Evolutionary conservation across 2,888 invertebrate species (phyloP).

Genomic region (Andrena haemorrhoa): DNA sequence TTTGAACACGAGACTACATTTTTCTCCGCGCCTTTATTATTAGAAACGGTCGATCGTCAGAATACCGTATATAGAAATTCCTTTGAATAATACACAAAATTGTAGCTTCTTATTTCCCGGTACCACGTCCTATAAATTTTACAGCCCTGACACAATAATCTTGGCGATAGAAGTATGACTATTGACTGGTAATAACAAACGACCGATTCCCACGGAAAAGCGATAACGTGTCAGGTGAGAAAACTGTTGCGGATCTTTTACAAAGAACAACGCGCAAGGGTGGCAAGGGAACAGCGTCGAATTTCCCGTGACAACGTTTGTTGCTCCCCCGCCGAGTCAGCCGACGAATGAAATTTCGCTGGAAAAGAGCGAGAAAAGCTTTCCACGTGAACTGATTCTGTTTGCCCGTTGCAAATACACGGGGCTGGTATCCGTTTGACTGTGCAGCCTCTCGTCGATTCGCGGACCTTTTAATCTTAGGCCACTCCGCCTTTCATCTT

Average conservation of each 20-base stretch:
- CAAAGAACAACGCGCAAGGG: slow-evolving; percentile 10
- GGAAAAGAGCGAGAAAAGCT: slow-evolving; percentile 31
- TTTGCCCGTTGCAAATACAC: slow-evolving; percentile 39
- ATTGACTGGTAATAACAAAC: slow-evolving; percentile 28
- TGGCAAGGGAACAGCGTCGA: not conserved
- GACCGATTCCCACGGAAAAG: slow-evolving; percentile 6
- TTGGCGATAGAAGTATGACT: slow-evolving; percentile 20
- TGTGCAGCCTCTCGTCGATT: slow-evolving; percentile 22
- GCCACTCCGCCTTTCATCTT: slow-evolving; percentile 24
- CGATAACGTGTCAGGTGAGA: slow-evolving; percentile 14
- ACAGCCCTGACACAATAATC: not conserved
- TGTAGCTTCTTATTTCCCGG: not conserved
- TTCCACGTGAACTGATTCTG: slow-evolving; percentile 38
- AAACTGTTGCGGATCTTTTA: slow-evolving; percentile 32
- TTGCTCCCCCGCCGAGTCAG: slow-evolving; percentile 16
- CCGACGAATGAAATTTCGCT: slow-evolving; percentile 33
- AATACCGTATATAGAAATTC: not conserved
- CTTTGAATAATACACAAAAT: not conserved
- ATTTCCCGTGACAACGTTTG: slow-evolving; percentile 32
- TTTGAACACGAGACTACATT: too few relatives aligned
- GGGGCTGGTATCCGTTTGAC: slow-evolving; percentile 28
- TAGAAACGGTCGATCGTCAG: not conserved
- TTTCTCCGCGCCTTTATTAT: not conserved
- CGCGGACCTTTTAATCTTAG: slow-evolving; percentile 39
- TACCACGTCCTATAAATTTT: not conserved